Evolutionary conservation across 1,140 invertebrate species (phyloP).

Genomic region (Homalodisca vitripennis): DNA sequence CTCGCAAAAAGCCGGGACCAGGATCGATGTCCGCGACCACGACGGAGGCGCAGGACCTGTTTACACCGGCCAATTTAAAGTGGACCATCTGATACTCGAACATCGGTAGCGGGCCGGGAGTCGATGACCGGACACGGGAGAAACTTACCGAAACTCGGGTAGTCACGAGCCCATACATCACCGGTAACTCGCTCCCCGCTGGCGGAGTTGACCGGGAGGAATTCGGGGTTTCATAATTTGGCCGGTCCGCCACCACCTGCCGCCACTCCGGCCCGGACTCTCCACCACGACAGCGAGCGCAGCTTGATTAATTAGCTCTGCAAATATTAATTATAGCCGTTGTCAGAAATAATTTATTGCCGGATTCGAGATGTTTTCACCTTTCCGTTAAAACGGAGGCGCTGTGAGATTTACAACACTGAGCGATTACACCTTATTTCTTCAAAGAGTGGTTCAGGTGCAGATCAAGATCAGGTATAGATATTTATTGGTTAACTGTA

Average conservation of each 20-base stretch:
- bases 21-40: too few species aligned
- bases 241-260: neutral
- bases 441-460: too few species aligned
- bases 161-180: conserved; percentile 1
- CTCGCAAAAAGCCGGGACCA: too few species aligned
- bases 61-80: conserved; percentile 14
- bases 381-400: too few species aligned
- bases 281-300: neutral
- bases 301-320: conserved; percentile 4
- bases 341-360: conserved; percentile 7
- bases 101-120: conserved; percentile 13
- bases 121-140: neutral
- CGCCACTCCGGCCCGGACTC: too few species aligned
- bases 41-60: too few species aligned
- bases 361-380: neutral
- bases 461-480: too few species aligned
- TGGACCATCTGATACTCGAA: neutral
- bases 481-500: too few species aligned
- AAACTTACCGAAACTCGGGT: conserved; percentile 9
- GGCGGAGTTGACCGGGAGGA: too few species aligned
- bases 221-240: too few species aligned
- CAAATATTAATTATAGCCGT: conserved; percentile 7
- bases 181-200: neutral
- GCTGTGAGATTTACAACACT: too few species aligned
- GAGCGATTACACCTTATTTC: too few species aligned